These are phyloP conservation scores for Aphyosemion australe DNA, from an alignment of 2,113 vertebrate genomes.

Conservation along the genomic window DNA sequence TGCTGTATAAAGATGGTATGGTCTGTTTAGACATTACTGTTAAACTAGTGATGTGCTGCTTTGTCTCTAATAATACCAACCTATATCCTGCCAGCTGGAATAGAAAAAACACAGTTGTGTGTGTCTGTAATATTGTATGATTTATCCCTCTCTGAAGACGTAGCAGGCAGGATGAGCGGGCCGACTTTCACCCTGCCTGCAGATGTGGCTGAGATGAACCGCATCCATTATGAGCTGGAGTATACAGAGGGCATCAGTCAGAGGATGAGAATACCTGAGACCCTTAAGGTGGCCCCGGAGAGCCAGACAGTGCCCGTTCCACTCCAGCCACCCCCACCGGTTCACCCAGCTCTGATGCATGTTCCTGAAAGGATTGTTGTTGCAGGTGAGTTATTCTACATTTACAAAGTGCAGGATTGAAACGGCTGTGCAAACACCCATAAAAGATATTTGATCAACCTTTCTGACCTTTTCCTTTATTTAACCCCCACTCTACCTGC, in stretches of 20 bases:
- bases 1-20: no score
- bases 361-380: slow-evolving; percentile 95
- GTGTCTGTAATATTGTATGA: background rate
- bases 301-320: slow-evolving; percentile 60
- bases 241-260: slow-evolving; percentile 96
- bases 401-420: background rate
- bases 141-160: background rate
- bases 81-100: no score
- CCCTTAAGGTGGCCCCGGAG: slow-evolving; percentile 88
- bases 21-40: no score
- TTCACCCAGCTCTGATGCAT: slow-evolving; percentile 88
- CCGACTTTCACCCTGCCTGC: slow-evolving; percentile 83
- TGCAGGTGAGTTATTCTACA: slow-evolving; percentile 79
- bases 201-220: slow-evolving; percentile 92
- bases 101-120: no score
- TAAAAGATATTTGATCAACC: background rate
- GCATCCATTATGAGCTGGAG: slow-evolving; percentile 93
- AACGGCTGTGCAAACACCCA: background rate
- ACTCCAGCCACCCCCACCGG: slow-evolving; percentile 75
- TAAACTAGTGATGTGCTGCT: no score
- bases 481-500: slow-evolving; percentile 8
- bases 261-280: slow-evolving; percentile 94
- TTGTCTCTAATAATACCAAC: no score
- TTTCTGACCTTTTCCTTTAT: background rate
- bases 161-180: slow-evolving; percentile 80